Conservation (phyloP, 2,797 vertebrate genomes). For the Meriones psammophilus region DNA sequence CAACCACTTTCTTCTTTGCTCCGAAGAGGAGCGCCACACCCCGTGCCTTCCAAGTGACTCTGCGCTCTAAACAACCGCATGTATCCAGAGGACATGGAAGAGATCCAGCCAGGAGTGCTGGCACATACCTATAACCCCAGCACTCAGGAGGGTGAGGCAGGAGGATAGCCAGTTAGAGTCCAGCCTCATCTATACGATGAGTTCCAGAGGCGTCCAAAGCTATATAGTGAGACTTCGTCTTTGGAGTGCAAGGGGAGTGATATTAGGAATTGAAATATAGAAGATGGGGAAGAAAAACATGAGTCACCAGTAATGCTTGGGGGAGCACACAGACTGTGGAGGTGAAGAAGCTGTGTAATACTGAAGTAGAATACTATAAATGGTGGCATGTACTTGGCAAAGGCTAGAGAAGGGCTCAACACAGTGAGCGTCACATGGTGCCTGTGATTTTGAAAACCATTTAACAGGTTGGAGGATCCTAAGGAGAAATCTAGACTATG, state of each 20-base stretch:
- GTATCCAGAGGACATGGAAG: neutral
- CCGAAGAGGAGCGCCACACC: neutral
- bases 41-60: neutral
- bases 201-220: neutral
- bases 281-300: neutral
- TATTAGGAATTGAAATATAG: neutral
- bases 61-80: neutral
- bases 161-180: neutral
- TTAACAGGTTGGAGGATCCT: neutral
- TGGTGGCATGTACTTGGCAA: neutral
- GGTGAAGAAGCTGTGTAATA: neutral
- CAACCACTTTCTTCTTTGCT: neutral
- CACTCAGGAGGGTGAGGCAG: neutral
- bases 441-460: conserved; percentile 1
- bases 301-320: neutral
- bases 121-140: neutral
- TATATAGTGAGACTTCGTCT: neutral
- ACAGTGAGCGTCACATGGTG: neutral
- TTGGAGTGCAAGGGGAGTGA: neutral
- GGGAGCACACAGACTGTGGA: neutral
- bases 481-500: neutral
- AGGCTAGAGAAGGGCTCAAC: neutral
- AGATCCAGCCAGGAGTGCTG: neutral
- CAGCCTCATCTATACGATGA: neutral
- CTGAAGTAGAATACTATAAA: too few relatives aligned